Percentiles rank a stretch among this genome's conserved stretches.
Conservation (phyloP, 2,797 vertebrate species). For the Momotus momota region DNA sequence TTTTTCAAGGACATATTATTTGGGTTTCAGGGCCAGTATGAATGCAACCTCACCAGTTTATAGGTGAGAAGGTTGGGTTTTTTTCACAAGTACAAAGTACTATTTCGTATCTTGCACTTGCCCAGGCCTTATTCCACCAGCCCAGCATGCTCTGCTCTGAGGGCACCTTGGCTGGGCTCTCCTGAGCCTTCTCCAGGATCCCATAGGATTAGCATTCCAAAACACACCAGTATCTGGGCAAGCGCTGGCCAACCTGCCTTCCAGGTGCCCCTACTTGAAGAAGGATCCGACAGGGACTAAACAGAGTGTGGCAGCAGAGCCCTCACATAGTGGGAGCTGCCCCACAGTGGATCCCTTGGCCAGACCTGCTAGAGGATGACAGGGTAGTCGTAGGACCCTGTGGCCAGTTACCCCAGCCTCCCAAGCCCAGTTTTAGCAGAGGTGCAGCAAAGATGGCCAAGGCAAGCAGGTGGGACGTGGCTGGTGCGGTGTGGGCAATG, state of each 20-base stretch:
- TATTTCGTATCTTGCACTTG: background rate
- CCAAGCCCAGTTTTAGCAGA: background rate
- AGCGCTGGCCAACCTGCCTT: background rate
- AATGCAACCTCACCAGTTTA: background rate
- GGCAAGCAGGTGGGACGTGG: accelerated
- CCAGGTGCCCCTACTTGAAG: background rate
- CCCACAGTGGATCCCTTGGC: background rate
- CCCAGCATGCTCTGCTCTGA: background rate
- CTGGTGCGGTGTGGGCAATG: accelerated
- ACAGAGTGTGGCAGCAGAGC: background rate
- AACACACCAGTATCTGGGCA: background rate
- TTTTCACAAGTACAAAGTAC: background rate
- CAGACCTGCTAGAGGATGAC: background rate
- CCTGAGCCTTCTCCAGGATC: background rate
- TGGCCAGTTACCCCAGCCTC: background rate
- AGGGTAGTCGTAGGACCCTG: accelerated
- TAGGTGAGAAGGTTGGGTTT: background rate
- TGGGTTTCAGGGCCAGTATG: background rate
- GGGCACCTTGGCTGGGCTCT: background rate
- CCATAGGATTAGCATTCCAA: background rate
- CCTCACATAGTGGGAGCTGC: accelerated
- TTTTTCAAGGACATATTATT: background rate
- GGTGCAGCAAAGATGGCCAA: background rate
- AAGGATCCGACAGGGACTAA: background rate
- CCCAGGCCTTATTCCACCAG: background rate